These are phyloP conservation scores for Bicyclus anynana DNA, from an alignment of 1,140 invertebrate species.

Conservation along the genomic window DNA sequence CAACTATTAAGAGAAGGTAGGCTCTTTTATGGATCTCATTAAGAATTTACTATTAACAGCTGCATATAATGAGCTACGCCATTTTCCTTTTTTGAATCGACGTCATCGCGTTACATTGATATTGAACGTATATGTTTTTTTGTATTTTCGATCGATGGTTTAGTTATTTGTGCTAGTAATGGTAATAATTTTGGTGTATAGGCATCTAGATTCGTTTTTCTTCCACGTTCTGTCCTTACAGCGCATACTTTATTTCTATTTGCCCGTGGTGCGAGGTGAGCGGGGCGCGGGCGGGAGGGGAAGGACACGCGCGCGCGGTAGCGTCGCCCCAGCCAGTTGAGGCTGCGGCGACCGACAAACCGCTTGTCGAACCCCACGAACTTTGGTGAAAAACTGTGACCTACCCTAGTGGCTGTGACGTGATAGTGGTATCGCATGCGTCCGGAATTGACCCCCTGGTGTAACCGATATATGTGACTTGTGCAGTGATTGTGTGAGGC, in stretches of 20 bases:
- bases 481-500: conserved; percentile 22
- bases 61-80: conserved; percentile 5
- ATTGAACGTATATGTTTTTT: neutral
- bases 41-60: conserved; percentile 6
- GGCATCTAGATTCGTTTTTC: conserved; percentile 58
- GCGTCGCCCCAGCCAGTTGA: conserved; percentile 68
- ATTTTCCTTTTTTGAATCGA: neutral
- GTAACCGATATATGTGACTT: conserved; percentile 34
- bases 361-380: conserved; percentile 35
- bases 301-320: conserved; percentile 64
- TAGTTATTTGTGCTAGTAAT: neutral
- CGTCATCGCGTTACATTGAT: neutral
- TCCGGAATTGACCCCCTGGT: conserved; percentile 31
- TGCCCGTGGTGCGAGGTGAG: conserved; percentile 62
- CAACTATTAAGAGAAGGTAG: conserved; percentile 3
- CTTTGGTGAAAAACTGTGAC: conserved; percentile 39
- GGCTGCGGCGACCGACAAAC: conserved; percentile 46
- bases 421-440: conserved; percentile 30
- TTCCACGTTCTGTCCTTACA: conserved; percentile 65
- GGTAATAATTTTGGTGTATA: conserved; percentile 8
- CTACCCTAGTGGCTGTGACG: conserved; percentile 55
- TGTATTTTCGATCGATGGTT: too few species aligned
- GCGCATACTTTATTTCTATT: conserved; percentile 75
- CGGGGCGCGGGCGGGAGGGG: conserved; percentile 40
- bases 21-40: conserved; percentile 4